Conservation (phyloP, 2,113 vertebrate species). For the Turnix velox region DNA sequence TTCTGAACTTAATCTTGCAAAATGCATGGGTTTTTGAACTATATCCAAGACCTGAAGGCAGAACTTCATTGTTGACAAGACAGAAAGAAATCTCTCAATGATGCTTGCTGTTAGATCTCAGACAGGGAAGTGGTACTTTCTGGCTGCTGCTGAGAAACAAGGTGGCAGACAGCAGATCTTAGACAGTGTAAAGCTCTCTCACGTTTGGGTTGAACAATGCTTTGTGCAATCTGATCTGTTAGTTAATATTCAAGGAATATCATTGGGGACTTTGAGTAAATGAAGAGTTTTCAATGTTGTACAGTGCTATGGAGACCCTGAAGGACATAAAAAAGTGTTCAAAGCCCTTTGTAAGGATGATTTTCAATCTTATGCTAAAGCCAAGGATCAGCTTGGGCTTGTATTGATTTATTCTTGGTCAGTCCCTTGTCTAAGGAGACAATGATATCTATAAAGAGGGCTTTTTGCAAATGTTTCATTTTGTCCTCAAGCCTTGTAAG, state of each 20-base stretch:
- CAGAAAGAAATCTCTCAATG: neutral
- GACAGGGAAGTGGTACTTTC: neutral
- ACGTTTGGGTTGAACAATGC: neutral
- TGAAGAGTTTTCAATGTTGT: neutral
- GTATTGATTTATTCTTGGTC: neutral
- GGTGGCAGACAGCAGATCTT: neutral
- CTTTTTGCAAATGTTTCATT: neutral
- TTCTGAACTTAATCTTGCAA: neutral
- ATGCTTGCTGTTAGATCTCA: neutral
- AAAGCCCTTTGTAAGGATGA: neutral
- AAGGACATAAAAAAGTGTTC: neutral
- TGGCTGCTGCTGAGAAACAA: neutral
- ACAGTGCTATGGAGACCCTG: neutral
- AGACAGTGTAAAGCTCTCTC: neutral
- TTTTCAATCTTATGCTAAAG: neutral
- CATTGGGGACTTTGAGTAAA: neutral
- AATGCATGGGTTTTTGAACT: neutral
- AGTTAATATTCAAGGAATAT: neutral
- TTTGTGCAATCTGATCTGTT: neutral
- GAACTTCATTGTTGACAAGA: neutral
- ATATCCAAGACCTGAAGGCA: neutral
- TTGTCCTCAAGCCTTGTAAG: neutral
- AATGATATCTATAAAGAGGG: neutral
- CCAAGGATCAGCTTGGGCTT: neutral
- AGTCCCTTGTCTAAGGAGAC: neutral